Evolutionary conservation across 2,888 invertebrate species (phyloP).

Genomic region (Erebia palarica): DNA sequence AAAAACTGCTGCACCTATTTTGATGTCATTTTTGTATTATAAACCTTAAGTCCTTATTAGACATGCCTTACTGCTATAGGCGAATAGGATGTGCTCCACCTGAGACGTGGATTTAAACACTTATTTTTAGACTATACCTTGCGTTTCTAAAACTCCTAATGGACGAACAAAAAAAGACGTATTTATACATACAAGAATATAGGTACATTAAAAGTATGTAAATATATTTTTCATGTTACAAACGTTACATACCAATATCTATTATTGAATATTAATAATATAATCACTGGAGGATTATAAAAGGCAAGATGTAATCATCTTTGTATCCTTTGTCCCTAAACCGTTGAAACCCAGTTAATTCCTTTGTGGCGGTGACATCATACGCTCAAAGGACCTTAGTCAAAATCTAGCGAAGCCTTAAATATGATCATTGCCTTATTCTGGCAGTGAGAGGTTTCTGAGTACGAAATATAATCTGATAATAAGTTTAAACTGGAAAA

Average conservation of each 20-base stretch:
- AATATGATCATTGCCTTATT: conserved; percentile 56
- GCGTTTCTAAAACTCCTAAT: too few relatives aligned
- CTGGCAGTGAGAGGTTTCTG: conserved; percentile 44
- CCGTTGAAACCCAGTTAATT: conserved; percentile 42
- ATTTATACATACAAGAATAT: too few relatives aligned
- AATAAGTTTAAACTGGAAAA: conserved; percentile 44
- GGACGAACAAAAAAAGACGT: too few relatives aligned
- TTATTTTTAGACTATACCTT: too few relatives aligned
- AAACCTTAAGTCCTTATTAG: too few relatives aligned
- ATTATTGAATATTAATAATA: neutral
- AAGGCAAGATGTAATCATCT: conserved; percentile 48
- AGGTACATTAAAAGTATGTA: too few relatives aligned
- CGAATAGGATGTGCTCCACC: too few relatives aligned
- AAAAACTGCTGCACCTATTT: too few relatives aligned
- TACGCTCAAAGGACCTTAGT: conserved; percentile 58
- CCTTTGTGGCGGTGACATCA: conserved; percentile 54
- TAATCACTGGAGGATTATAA: conserved; percentile 18
- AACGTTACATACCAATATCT: neutral
- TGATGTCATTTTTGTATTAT: too few relatives aligned
- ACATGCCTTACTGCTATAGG: too few relatives aligned
- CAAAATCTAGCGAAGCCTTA: conserved; percentile 58
- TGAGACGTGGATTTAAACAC: too few relatives aligned
- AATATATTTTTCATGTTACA: too few relatives aligned
- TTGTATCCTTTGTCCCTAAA: conserved; percentile 52
- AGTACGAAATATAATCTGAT: conserved; percentile 51